These are phyloP conservation scores for Cardiocondyla obscurior DNA, from an alignment of 1,140 invertebrate genomes.

Conservation along the genomic window DNA sequence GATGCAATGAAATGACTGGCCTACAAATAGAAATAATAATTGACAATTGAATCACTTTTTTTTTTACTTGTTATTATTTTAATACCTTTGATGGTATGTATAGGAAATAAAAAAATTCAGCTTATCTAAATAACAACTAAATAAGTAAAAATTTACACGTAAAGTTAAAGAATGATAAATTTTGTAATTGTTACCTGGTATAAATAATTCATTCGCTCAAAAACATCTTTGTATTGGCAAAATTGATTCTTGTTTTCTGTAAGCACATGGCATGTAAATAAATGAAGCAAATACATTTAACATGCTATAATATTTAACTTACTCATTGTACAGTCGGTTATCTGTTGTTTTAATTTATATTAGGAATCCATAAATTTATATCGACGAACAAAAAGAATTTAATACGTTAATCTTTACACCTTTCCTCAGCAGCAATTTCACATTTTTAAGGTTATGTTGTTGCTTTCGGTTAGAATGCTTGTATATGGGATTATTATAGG, in stretches of 20 bases:
- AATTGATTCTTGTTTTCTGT: slow-evolving; percentile 66
- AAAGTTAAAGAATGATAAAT: slow-evolving; percentile 14
- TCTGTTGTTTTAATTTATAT: neutral
- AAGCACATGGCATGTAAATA: neutral
- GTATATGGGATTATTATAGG: neutral
- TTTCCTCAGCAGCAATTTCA: neutral
- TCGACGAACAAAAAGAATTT: neutral
- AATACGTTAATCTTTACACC: neutral
- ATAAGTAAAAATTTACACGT: neutral
- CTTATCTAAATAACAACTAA: neutral
- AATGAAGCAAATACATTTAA: neutral
- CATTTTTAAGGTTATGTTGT: neutral
- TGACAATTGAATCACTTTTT: neutral
- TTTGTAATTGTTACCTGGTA: slow-evolving; percentile 75
- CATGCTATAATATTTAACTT: neutral
- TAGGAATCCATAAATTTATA: neutral
- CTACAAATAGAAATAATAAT: slow-evolving; percentile 67
- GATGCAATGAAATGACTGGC: slow-evolving; percentile 74
- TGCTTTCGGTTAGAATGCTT: neutral
- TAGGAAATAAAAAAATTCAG: neutral
- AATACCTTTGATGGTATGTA: no score
- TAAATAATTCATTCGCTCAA: slow-evolving; percentile 82
- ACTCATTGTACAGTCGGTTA: slow-evolving; percentile 12
- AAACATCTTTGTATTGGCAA: slow-evolving; percentile 80
- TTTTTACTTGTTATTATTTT: no score